These are phyloP conservation scores for Acanthosepion pharaonis DNA, from an alignment of 2,888 invertebrate species.

Conservation along the genomic window DNA sequence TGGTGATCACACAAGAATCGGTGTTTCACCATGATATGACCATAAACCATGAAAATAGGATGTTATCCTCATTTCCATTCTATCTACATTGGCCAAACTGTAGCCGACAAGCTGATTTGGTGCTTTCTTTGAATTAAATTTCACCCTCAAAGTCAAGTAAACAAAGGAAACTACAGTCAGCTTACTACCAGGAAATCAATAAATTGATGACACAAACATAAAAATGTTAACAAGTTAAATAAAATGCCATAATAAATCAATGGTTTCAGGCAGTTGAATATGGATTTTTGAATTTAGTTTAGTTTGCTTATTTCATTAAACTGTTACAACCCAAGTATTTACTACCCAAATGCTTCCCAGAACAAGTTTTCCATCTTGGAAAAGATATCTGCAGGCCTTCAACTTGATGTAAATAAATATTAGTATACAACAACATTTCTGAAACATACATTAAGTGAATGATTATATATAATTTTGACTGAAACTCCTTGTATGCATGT, in stretches of 20 bases:
- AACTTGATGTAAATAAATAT: too few relatives aligned
- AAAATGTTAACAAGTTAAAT: not conserved
- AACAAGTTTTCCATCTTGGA: not conserved
- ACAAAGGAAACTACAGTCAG: not conserved
- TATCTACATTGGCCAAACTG: not conserved
- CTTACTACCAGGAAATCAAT: not conserved
- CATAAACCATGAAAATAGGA: too few relatives aligned
- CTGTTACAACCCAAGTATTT: not conserved
- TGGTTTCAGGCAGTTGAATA: not conserved
- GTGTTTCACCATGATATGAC: too few relatives aligned
- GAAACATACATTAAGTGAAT: too few relatives aligned
- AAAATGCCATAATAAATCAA: not conserved
- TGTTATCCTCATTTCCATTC: too few relatives aligned
- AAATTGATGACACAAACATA: not conserved
- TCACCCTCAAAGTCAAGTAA: too few relatives aligned
- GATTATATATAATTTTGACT: too few relatives aligned
- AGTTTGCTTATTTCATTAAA: not conserved
- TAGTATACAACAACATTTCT: too few relatives aligned
- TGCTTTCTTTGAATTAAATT: not conserved
- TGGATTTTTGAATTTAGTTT: not conserved
- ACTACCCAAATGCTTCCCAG: not conserved
- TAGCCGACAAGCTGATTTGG: not conserved
- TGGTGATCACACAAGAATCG: too few relatives aligned
- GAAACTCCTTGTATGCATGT: too few relatives aligned
- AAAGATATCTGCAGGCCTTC: not conserved